Evolutionary conservation across 2,888 invertebrate genomes (phyloP).

Genomic region (Onthophagus sagittarius): DNA sequence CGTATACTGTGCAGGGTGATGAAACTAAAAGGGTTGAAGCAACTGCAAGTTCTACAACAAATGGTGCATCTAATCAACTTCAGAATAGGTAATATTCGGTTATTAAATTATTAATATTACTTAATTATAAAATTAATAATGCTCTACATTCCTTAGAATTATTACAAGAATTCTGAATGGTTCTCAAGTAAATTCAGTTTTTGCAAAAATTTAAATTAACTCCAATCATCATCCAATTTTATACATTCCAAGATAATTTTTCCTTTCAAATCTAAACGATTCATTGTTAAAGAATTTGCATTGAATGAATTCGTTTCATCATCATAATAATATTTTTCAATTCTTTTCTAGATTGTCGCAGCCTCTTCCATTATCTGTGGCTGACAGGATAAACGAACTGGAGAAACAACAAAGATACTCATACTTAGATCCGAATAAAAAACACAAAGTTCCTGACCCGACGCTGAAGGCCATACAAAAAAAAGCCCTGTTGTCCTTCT

Average conservation of each 20-base stretch:
- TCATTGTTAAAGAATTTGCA: not conserved
- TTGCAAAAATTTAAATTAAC: not conserved
- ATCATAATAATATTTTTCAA: not conserved
- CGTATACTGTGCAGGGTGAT: conserved; percentile 58
- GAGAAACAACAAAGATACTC: conserved; percentile 62
- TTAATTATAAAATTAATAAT: not conserved
- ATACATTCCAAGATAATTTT: not conserved
- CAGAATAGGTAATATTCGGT: not conserved
- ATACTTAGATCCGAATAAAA: conserved; percentile 70
- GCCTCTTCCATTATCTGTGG: conserved; percentile 56
- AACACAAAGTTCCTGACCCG: conserved; percentile 66
- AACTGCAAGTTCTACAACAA: not conserved
- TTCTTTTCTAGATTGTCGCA: conserved; percentile 41
- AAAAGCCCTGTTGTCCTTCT: conserved; percentile 75
- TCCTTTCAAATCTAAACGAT: not conserved
- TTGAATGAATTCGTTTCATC: not conserved
- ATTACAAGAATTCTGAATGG: not conserved
- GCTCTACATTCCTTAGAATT: not conserved
- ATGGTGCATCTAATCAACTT: not conserved
- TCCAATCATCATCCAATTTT: not conserved
- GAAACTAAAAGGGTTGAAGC: conserved; percentile 17
- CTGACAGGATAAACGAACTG: conserved; percentile 62
- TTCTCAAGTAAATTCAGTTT: not conserved
- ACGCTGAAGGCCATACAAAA: conserved; percentile 79
- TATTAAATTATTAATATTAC: not conserved